Conservation (phyloP, 2,113 vertebrate species). For the Brachionichthys hirsutus region DNA sequence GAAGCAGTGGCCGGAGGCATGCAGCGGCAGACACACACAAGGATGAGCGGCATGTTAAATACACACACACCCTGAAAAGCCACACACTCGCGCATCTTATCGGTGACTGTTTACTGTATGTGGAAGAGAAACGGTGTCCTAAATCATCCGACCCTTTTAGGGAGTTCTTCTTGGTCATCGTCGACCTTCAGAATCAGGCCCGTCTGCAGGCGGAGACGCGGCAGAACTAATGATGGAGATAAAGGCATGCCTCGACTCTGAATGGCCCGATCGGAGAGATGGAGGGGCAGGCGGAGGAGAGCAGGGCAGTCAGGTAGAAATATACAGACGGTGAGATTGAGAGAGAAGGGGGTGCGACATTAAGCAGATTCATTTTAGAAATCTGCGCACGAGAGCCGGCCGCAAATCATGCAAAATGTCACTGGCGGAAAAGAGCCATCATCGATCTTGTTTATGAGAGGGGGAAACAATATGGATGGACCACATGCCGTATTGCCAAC, state of each 20-base stretch:
- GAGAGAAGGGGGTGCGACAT: slow-evolving; percentile 68
- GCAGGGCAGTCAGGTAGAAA: slow-evolving; percentile 20
- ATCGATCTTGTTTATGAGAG: slow-evolving; percentile 73
- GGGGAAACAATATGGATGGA: slow-evolving; percentile 64
- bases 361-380: slow-evolving; percentile 77
- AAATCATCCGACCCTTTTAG: slow-evolving; percentile 17
- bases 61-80: slow-evolving; percentile 8
- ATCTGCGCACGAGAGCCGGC: slow-evolving; percentile 53
- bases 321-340: slow-evolving; percentile 36
- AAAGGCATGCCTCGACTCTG: slow-evolving; percentile 55
- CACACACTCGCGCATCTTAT: background rate
- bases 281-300: slow-evolving; percentile 4
- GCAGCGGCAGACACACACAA: slow-evolving; percentile 8
- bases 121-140: slow-evolving; percentile 24
- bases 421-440: slow-evolving; percentile 48
- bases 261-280: slow-evolving; percentile 45
- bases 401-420: slow-evolving; percentile 66
- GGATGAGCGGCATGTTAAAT: slow-evolving; percentile 1
- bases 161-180: slow-evolving; percentile 43
- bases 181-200: slow-evolving; percentile 66
- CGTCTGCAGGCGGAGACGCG: slow-evolving; percentile 46
- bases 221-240: slow-evolving; percentile 68
- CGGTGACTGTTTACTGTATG: slow-evolving; percentile 1
- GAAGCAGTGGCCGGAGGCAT: slow-evolving; percentile 8
- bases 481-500: slow-evolving; percentile 47